Base-by-base conservation (phyloP, 2,113 vertebrate genomes). In the Empidonax alnorum region DNA sequence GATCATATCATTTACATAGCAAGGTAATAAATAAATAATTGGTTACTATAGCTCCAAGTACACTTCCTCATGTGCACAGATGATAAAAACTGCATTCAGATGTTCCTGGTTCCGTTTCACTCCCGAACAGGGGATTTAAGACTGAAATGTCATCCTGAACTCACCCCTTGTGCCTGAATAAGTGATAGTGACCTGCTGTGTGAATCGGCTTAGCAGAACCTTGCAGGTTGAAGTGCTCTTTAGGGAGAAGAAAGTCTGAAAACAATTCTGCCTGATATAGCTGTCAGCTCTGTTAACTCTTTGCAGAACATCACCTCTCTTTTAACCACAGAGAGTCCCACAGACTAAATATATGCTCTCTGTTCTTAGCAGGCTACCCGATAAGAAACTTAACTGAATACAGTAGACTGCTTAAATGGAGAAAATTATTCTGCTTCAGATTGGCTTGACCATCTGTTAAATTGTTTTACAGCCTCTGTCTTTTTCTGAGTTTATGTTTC, bases 1-100 rank as follows among this genome's bases (percentile, higher is more conserved):
- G 93, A 92, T 96, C 91, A 87, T 96, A 93, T 97, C 74, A 92
- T 97, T 97, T 96, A 92, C 87, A 89, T 97, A 96, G 89, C 78
- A 92, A 95, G 86, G 88, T 94, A 96, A 96, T 97, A 97, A 96
- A 96, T 97, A 97, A 97, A 95, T 95, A 97, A 96, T 96, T 94
- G 84, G 83, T 94, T 94, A 87, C 84, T 90, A 72, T 88, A 89
- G 69, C 93, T 94, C 87, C 81, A 94, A 94, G 84, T 94, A 77
- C 55, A 89, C 89, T 95, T 96, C 96, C 87, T 93, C 68, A 73
- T 93, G 94, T 63, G 82, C 44, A 49, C 91, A 94, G 82, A 93
- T 96, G 86, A 93, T 94, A 87, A 94, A 96, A 97, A 95, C 83
- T 91, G 46, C 66, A 79, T 95, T 97, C 94, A 92, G 89, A 88